Conservation (phyloP, 2,113 vertebrate genomes). For the Perca schrenkii region DNA sequence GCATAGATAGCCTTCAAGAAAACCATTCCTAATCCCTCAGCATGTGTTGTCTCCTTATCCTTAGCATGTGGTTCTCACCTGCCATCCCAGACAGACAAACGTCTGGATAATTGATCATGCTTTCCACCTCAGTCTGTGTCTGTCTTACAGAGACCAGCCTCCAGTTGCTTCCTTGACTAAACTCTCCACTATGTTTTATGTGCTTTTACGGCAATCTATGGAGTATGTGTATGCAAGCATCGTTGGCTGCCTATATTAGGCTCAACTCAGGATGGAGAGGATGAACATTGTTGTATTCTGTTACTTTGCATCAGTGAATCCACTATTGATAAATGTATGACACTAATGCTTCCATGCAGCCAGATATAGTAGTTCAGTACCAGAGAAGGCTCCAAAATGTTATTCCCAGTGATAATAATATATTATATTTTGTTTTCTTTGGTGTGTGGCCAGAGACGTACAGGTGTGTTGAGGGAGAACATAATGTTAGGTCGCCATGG, state of each 20-base stretch:
- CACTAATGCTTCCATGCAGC: neutral
- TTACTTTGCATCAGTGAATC: slow-evolving; percentile 17
- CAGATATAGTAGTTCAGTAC: slow-evolving; percentile 29
- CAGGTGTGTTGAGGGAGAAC: slow-evolving; percentile 56
- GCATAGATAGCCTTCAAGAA: slow-evolving; percentile 71
- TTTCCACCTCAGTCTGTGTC: slow-evolving; percentile 52
- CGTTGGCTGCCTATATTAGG: slow-evolving; percentile 8
- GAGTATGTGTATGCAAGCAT: slow-evolving; percentile 13
- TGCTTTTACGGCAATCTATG: slow-evolving; percentile 39
- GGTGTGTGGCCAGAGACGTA: slow-evolving; percentile 53
- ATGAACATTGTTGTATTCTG: slow-evolving; percentile 16
- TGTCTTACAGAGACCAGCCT: slow-evolving; percentile 45
- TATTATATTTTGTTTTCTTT: slow-evolving; percentile 46
- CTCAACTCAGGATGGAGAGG: neutral
- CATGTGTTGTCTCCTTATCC: slow-evolving; percentile 62
- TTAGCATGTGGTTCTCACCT: slow-evolving; percentile 64
- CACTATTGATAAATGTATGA: slow-evolving; percentile 17
- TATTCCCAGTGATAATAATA: slow-evolving; percentile 1
- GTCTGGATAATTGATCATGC: slow-evolving; percentile 70
- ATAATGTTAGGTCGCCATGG: slow-evolving; percentile 69
- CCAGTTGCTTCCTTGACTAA: slow-evolving; percentile 39
- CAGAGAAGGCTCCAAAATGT: slow-evolving; percentile 9
- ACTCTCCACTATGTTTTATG: slow-evolving; percentile 38
- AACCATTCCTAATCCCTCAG: slow-evolving; percentile 60
- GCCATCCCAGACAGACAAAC: slow-evolving; percentile 64